Evolutionary conservation across 1,140 invertebrate genomes (phyloP).

Genomic region (Ditylenchus dipsaci): DNA sequence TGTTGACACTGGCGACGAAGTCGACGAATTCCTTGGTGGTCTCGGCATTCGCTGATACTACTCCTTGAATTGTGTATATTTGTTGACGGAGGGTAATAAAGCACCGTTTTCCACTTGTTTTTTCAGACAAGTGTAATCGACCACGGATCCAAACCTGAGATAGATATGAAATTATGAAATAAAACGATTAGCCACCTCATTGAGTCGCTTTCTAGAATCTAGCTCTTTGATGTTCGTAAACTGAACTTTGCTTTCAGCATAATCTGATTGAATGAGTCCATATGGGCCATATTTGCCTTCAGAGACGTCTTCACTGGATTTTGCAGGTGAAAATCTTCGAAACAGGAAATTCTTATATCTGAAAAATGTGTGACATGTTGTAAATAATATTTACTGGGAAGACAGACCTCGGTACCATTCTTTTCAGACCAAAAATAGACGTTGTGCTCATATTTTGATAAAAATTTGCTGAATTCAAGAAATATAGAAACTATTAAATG

Average conservation of each 20-base stretch:
- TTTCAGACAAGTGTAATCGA: constrained; percentile 47
- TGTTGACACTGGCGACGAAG: constrained; percentile 60
- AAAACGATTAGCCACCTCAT: neutral
- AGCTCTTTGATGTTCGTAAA: constrained; percentile 42
- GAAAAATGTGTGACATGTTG: too few species aligned
- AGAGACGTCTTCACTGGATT: too few species aligned
- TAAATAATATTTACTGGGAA: too few species aligned
- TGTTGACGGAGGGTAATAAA: constrained; percentile 88
- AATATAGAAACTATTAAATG: too few species aligned
- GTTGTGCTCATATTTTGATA: too few species aligned
- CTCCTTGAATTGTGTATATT: constrained; percentile 82
- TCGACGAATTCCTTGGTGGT: constrained; percentile 95
- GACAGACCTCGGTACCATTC: too few species aligned
- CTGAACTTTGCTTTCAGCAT: constrained; percentile 33
- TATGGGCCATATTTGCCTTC: constrained; percentile 47
- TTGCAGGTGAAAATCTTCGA: too few species aligned
- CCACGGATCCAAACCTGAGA: constrained; percentile 52
- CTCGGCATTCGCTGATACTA: constrained; percentile 77
- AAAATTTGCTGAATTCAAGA: too few species aligned
- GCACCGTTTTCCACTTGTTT: constrained; percentile 80
- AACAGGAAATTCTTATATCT: too few species aligned
- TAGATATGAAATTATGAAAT: too few species aligned
- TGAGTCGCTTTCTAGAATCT: constrained; percentile 21
- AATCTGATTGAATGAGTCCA: constrained; percentile 51
- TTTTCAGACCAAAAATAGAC: too few species aligned